Percentiles rank a stretch among this genome's conserved stretches.
Evolutionary conservation across 2,888 invertebrate species (phyloP).

Genomic region (Andrena minutula): DNA sequence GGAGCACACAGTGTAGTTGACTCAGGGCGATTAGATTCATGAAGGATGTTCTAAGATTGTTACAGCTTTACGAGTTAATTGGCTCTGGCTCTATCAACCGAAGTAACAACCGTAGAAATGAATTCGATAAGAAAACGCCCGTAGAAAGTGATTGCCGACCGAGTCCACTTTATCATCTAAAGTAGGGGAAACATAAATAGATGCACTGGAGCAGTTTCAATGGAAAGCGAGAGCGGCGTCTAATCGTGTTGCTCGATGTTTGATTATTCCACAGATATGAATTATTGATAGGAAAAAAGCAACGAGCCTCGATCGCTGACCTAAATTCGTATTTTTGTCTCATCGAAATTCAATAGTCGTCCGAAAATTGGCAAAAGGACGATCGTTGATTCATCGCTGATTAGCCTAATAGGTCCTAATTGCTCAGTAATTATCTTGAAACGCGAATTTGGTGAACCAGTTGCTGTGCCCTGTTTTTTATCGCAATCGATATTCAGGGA

Average conservation of each 20-base stretch:
- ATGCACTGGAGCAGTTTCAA: conserved; percentile 25
- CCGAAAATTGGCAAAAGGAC: not conserved
- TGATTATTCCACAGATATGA: conserved; percentile 11
- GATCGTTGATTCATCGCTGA: not conserved
- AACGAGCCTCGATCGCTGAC: not conserved
- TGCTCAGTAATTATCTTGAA: not conserved
- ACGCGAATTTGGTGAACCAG: not conserved
- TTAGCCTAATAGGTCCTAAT: not conserved
- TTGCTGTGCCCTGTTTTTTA: not conserved
- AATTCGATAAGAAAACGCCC: conserved; percentile 4
- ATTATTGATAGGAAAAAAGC: conserved; percentile 34
- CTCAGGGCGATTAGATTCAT: conserved; percentile 2
- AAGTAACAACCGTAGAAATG: conserved; percentile 20
- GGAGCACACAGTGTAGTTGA: not conserved
- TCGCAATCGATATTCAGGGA: not conserved
- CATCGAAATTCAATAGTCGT: not conserved
- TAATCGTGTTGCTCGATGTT: conserved; percentile 18
- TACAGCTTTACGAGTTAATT: not conserved
- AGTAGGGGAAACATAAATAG: conserved; percentile 41
- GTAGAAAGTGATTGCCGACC: conserved; percentile 40
- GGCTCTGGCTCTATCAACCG: not conserved
- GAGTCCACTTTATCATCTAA: conserved; percentile 40
- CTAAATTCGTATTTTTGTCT: not conserved
- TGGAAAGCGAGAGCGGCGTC: conserved; percentile 39
- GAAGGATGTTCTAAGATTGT: not conserved